Evolutionary conservation across 1,140 invertebrate genomes (phyloP).

Genomic region (Cephus cinctus): DNA sequence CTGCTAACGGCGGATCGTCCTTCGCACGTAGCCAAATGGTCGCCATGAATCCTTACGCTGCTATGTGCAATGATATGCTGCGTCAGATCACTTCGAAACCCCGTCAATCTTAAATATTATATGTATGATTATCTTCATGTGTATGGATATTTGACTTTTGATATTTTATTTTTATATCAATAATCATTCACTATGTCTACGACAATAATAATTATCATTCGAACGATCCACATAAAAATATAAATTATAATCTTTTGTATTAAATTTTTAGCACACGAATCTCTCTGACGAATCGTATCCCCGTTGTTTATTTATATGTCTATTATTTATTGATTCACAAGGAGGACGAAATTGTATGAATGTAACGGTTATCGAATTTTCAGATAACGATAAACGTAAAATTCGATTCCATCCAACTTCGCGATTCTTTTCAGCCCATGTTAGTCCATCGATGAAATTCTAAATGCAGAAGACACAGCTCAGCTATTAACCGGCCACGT

Average conservation of each 20-base stretch:
- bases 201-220: conserved; percentile 29
- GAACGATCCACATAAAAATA: conserved; percentile 11
- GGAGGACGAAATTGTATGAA: background rate
- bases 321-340: conserved; percentile 2
- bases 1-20: conserved; percentile 71
- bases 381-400: too few relatives aligned
- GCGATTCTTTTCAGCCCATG: too few relatives aligned
- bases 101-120: conserved; percentile 2
- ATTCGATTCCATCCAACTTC: too few relatives aligned
- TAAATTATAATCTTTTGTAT: conserved; percentile 28
- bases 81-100: conserved; percentile 58
- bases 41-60: conserved; percentile 80
- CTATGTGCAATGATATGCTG: conserved; percentile 92
- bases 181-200: background rate
- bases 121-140: background rate
- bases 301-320: background rate
- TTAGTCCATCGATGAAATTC: too few relatives aligned
- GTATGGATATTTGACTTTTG: conserved; percentile 14
- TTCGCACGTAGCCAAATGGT: conserved; percentile 83
- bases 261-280: conserved; percentile 14
- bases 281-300: background rate
- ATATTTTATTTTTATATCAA: too few relatives aligned
- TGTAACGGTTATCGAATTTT: too few relatives aligned
- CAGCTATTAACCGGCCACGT: too few relatives aligned
- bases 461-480: too few relatives aligned